phyloP scores from a whole-genome alignment of 2,797 vertebrate species.

The Notolabrus celidotus region DNA sequence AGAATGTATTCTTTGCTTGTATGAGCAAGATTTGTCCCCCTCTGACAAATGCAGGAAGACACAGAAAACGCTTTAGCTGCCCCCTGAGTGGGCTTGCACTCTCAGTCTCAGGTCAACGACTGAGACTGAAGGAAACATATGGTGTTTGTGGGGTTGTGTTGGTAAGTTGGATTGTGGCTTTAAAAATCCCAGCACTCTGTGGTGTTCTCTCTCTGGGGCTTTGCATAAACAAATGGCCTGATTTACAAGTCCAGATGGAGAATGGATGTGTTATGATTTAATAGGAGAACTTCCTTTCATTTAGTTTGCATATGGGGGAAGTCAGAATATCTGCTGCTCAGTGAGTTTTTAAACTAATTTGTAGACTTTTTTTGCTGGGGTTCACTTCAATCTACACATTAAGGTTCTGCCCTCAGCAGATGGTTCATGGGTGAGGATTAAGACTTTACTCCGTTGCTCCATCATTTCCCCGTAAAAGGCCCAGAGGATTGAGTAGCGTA shows the following conservation, averaged over 20 bases:
- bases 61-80: constrained; percentile 27
- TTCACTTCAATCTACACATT: constrained; percentile 33
- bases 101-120: constrained; percentile 37
- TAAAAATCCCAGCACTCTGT: constrained; percentile 47
- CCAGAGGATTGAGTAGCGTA: constrained; percentile 61
- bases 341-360: not conserved
- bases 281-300: constrained; percentile 11
- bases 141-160: constrained; percentile 49
- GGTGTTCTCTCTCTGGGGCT: constrained; percentile 22
- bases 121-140: constrained; percentile 62
- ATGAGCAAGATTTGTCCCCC: constrained; percentile 5
- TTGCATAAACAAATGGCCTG: constrained; percentile 66
- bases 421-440: constrained; percentile 75
- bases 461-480: constrained; percentile 65
- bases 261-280: constrained; percentile 16
- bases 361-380: constrained; percentile 18
- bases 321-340: not conserved
- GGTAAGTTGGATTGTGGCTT: constrained; percentile 43
- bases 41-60: constrained; percentile 13
- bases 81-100: constrained; percentile 25
- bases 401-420: constrained; percentile 63
- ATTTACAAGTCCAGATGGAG: constrained; percentile 38
- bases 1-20: not conserved
- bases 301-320: constrained; percentile 1
- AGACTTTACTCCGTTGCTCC: constrained; percentile 66